A percentile compares a stretch with the other conserved stretches of the same genome.
Conservation (phyloP, 1,140 invertebrate genomes). For the Caenorhabditis elegans region DNA sequence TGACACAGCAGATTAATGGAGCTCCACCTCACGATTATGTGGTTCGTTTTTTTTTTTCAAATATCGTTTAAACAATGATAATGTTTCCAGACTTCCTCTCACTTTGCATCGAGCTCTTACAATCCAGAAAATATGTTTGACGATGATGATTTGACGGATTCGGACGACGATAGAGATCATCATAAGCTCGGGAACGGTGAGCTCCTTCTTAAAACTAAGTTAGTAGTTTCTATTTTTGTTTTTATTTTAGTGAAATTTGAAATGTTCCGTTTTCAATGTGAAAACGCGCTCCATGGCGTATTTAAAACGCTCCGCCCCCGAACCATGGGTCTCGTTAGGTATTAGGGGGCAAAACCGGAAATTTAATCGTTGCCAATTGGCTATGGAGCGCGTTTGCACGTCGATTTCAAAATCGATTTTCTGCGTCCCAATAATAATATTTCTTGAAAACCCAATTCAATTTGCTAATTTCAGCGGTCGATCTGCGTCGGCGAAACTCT, state of each 20-base stretch:
- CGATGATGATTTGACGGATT: constrained; percentile 41
- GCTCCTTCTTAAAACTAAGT: constrained; percentile 26
- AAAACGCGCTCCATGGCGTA: no score
- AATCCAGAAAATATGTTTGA: constrained; percentile 5
- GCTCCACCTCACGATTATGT: background rate
- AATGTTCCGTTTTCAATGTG: background rate
- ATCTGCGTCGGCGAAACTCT: constrained; percentile 8
- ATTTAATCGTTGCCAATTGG: no score
- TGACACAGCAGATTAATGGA: background rate
- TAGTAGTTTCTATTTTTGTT: background rate
- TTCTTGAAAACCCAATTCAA: background rate
- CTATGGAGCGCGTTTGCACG: no score
- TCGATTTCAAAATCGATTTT: no score
- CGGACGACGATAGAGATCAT: constrained; percentile 31
- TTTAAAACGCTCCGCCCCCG: no score
- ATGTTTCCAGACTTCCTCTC: constrained; percentile 1
- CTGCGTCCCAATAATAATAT: background rate
- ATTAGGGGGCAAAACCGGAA: no score
- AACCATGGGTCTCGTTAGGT: no score
- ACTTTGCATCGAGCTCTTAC: background rate
- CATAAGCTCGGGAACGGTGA: constrained; percentile 26
- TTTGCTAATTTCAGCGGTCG: constrained; percentile 8
- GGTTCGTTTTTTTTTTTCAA: background rate
- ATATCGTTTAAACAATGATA: constrained; percentile 11
- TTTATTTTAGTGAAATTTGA: background rate